Evolutionary conservation across 2,113 vertebrate species (phyloP).

Genomic region (Nematolebias whitei): DNA sequence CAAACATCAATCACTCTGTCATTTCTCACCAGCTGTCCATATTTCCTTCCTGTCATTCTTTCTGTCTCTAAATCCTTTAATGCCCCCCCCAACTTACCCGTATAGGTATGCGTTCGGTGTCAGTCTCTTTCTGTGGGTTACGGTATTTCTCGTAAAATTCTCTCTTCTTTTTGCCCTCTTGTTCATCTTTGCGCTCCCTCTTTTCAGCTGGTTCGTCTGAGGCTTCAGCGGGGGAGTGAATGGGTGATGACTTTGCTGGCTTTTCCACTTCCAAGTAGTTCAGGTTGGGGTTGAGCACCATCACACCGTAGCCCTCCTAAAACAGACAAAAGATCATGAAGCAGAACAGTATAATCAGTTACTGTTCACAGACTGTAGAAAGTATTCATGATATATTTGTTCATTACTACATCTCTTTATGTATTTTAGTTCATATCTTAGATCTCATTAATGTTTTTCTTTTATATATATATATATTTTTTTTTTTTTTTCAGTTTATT

Average conservation of each 20-base stretch:
- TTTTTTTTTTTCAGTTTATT: too few species aligned
- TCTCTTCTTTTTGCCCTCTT: conserved; percentile 89
- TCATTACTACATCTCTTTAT: background rate
- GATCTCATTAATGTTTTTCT: too few species aligned
- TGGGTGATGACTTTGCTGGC: conserved; percentile 74
- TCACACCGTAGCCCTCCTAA: conserved; percentile 94
- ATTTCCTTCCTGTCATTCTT: conserved; percentile 25
- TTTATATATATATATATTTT: background rate
- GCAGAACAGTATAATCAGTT: background rate
- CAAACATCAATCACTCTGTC: conserved; percentile 57
- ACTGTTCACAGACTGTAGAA: background rate
- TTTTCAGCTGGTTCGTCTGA: conserved; percentile 95
- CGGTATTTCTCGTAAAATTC: conserved; percentile 97
- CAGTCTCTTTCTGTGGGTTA: conserved; percentile 95
- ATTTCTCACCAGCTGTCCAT: conserved; percentile 29
- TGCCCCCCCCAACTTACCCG: conserved; percentile 86
- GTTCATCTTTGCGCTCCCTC: conserved; percentile 91
- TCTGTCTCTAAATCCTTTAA: conserved; percentile 30
- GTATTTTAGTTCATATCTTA: too few species aligned
- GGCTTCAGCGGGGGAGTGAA: conserved; percentile 83
- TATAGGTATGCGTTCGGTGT: conserved; percentile 89
- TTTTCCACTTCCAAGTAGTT: conserved; percentile 97
- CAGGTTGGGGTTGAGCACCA: conserved; percentile 98
- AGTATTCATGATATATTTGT: background rate
- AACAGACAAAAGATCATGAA: conserved; percentile 41